These are phyloP conservation scores for Leptinotarsa texana DNA, from an alignment of 1,140 invertebrate genomes.

Conservation along the genomic window DNA sequence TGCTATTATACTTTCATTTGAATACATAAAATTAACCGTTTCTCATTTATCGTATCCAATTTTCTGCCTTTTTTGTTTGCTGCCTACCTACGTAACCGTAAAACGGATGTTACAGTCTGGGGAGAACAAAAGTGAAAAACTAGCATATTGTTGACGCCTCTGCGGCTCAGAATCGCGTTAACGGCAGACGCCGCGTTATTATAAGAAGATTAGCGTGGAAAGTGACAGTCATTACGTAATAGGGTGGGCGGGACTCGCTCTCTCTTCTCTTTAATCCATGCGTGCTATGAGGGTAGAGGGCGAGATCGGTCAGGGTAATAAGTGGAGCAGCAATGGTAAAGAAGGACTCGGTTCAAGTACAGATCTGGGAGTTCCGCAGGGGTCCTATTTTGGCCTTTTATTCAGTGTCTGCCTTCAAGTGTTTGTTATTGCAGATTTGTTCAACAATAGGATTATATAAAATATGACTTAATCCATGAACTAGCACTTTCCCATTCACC, in stretches of 20 bases:
- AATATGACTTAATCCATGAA: no score
- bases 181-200: constrained; percentile 35
- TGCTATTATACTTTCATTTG: no score
- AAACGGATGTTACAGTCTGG: constrained; percentile 17
- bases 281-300: neutral
- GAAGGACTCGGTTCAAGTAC: no score
- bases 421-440: neutral
- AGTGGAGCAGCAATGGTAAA: neutral
- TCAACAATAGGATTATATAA: no score
- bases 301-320: neutral
- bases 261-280: constrained; percentile 1
- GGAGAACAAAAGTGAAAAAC: constrained; percentile 21
- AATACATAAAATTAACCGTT: no score
- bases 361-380: no score
- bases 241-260: constrained; percentile 37
- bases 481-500: no score
- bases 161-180: constrained; percentile 15
- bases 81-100: constrained; percentile 9
- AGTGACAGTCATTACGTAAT: constrained; percentile 48
- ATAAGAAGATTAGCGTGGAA: constrained; percentile 47
- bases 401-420: neutral
- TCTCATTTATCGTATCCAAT: neutral
- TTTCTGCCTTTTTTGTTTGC: neutral
- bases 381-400: neutral
- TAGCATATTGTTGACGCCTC: constrained; percentile 20